Evolutionary conservation across 2,888 invertebrate genomes (phyloP), one percentile per base, ranked within the genome.

Genomic region (Eupithecia exiguata): DNA sequence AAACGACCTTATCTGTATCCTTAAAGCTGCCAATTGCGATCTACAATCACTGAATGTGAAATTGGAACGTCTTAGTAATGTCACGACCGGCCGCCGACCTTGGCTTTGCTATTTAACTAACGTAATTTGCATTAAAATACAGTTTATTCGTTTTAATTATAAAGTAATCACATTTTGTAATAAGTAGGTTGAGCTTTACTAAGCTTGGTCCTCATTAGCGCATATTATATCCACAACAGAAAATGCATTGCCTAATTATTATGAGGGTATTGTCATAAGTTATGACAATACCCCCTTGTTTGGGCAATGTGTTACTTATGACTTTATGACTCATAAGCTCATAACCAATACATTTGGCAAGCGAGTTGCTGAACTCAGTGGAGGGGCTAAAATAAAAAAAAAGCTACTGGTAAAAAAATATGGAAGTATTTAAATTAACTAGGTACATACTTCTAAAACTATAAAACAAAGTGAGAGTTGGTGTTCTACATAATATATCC

Each of bases 1-100:
- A 46, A 73, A 61, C 67, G 70, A 66, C 70, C 70, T 74, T 70
- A 63, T 30, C 61, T 53, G 65, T 18, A 70, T 70, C 69, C 67
- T 58, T 46, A 61, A 65, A n/a, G 62, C 9, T 68, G 18, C 62
- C 30, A 38, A 66, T 38, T 66, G 40, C 83, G 62, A 67, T 69
- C 40, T 5, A 66, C 84, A 67, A 69, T 69, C 40, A 1, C 61
- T 21, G 36, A 70, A 74, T 69, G 72, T 62, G 62, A 70, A 73
- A 68, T 65, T 46, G 72, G 75, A 75, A 72, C 70, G 70, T 70
- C 70, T 21, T 69, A 38, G 25, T 53, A 72, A 75, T 75, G 75
- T 70, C 75, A 72, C 40, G 70, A 72, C 36, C 72, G 61, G 18
- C 14, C 5, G 35, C 21, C 65, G 38, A 46, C 75, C 75, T 75